Evolutionary conservation across 2,113 vertebrate genomes (phyloP).

Genomic region (Oplegnathus fasciatus): DNA sequence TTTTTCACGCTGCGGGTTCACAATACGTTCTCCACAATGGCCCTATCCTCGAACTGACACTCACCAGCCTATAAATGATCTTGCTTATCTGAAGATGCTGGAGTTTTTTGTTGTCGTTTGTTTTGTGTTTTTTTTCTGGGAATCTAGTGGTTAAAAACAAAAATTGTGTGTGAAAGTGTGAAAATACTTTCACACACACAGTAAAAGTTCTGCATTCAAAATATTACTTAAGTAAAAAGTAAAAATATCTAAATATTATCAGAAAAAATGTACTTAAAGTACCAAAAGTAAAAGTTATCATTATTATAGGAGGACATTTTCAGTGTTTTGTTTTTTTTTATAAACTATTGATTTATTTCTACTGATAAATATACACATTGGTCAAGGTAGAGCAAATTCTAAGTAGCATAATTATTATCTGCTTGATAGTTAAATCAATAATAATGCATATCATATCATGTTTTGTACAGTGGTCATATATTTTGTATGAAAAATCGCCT

Average conservation of each 20-base stretch:
- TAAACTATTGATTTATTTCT: neutral
- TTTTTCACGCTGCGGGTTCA: constrained; percentile 16
- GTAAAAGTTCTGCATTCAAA: neutral
- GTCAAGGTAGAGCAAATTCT: neutral
- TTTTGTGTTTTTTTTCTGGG: neutral
- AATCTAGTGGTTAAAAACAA: too few species aligned
- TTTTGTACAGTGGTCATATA: neutral
- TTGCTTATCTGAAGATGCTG: neutral
- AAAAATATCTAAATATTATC: neutral
- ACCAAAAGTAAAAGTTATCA: neutral
- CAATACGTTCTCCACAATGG: neutral
- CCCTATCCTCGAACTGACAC: neutral
- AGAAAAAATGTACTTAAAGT: neutral
- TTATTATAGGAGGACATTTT: too few species aligned
- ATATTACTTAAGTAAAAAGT: neutral
- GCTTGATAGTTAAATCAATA: neutral
- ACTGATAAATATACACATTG: too few species aligned
- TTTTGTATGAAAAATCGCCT: neutral
- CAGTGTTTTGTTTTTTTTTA: neutral
- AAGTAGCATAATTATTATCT: neutral
- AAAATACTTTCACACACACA: neutral
- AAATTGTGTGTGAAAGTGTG: too few species aligned
- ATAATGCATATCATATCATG: neutral
- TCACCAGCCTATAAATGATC: neutral
- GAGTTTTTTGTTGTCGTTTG: neutral